Conservation (phyloP, 2,797 vertebrate genomes). For the Agapornis canus region DNA sequence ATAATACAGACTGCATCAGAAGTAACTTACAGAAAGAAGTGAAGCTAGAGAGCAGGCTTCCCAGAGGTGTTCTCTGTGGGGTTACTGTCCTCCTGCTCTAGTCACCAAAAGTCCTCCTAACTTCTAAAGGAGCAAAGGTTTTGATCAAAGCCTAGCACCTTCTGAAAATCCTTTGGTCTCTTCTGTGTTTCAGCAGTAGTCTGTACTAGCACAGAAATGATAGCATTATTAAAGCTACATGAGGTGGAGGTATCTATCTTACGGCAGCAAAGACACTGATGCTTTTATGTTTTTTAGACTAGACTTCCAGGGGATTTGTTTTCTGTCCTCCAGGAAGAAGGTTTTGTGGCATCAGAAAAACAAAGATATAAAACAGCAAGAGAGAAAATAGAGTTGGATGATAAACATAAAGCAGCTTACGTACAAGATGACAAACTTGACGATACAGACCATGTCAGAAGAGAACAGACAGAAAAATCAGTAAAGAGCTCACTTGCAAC, state of each 20-base stretch:
- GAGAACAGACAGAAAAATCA: background rate
- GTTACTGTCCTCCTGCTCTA: background rate
- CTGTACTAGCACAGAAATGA: background rate
- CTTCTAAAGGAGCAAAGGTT: background rate
- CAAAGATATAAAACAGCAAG: background rate
- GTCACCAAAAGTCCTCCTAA: background rate
- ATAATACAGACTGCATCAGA: background rate
- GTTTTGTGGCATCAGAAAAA: conserved; percentile 10
- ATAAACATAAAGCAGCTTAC: background rate
- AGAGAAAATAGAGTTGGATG: background rate
- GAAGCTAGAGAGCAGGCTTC: background rate
- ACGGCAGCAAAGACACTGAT: background rate
- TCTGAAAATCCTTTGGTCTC: background rate
- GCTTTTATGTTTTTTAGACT: background rate
- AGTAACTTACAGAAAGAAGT: background rate
- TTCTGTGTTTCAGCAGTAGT: background rate
- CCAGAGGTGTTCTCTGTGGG: background rate
- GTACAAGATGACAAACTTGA: background rate
- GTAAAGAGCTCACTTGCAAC: background rate
- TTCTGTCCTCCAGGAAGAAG: conserved; percentile 60
- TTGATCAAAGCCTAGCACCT: background rate
- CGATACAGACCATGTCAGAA: background rate
- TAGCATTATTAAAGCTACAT: background rate
- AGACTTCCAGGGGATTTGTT: background rate
- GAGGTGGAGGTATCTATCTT: background rate